Conservation (phyloP, 2,113 vertebrate species). For the Butorides virescens region DNA sequence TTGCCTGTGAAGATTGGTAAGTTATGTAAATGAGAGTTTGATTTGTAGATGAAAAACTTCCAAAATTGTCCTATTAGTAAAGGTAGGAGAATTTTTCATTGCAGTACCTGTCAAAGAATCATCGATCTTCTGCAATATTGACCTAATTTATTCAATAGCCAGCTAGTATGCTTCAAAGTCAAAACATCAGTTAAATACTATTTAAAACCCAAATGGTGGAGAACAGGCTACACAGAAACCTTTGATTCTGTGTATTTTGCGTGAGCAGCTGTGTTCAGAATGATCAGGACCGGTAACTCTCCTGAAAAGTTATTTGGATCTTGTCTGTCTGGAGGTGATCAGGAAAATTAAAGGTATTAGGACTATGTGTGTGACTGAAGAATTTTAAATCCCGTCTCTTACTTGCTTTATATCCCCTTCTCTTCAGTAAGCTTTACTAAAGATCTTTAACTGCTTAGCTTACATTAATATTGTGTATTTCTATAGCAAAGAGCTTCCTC, state of each 20-base stretch:
- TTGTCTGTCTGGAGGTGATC: neutral
- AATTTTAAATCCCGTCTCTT: neutral
- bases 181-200: neutral
- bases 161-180: neutral
- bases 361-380: neutral
- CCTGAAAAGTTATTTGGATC: neutral
- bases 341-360: conserved; percentile 11
- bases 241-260: neutral
- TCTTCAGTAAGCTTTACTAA: neutral
- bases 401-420: neutral
- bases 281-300: neutral
- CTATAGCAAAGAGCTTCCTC: neutral
- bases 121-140: neutral
- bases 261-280: neutral
- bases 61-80: neutral
- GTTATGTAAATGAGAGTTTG: neutral
- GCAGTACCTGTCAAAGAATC: neutral
- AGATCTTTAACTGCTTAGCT: neutral
- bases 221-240: neutral
- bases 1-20: neutral
- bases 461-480: neutral
- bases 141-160: neutral
- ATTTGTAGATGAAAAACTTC: neutral
- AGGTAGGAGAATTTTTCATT: neutral
- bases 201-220: neutral